Evolutionary conservation across 1,140 invertebrate species (phyloP).

Genomic region (Archegozetes longisetosus): DNA sequence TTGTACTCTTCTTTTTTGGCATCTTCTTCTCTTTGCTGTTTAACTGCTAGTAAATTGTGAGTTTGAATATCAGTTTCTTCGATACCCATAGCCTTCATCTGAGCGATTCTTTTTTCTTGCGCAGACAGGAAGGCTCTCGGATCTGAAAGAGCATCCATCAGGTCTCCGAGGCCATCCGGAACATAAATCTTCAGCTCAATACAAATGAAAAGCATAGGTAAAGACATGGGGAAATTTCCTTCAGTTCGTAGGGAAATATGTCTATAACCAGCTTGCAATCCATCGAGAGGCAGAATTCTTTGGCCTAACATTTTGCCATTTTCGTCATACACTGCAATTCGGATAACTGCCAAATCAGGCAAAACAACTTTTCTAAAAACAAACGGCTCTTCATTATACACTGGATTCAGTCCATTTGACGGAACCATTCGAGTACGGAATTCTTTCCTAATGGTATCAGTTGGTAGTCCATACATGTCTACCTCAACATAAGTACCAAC

Average conservation of each 20-base stretch:
- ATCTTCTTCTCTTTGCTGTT: slow-evolving; percentile 16
- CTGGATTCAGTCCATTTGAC: slow-evolving; percentile 89
- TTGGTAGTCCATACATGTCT: slow-evolving; percentile 98
- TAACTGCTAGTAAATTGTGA: slow-evolving; percentile 2
- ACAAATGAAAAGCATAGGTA: slow-evolving; percentile 97
- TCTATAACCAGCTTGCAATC: slow-evolving; percentile 88
- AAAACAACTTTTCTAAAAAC: slow-evolving; percentile 95
- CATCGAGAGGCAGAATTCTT: slow-evolving; percentile 90
- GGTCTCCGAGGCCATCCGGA: slow-evolving; percentile 93
- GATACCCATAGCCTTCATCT: slow-evolving; percentile 86
- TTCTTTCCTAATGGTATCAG: slow-evolving; percentile 96
- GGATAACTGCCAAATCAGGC: slow-evolving; percentile 88
- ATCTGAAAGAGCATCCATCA: slow-evolving; percentile 94
- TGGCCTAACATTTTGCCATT: slow-evolving; percentile 92
- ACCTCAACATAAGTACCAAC: slow-evolving; percentile 98
- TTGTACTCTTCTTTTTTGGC: slow-evolving; percentile 35
- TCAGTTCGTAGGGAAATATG: slow-evolving; percentile 95
- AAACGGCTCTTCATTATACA: slow-evolving; percentile 96
- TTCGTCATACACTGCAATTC: slow-evolving; percentile 98
- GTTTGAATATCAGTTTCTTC: slow-evolving; percentile 53
- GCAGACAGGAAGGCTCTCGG: slow-evolving; percentile 79
- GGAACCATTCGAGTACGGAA: slow-evolving; percentile 91
- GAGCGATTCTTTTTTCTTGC: slow-evolving; percentile 69
- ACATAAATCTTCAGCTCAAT: slow-evolving; percentile 99
- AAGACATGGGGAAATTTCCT: slow-evolving; percentile 95